These are phyloP conservation scores for Periophthalmodon schlosseri DNA, from an alignment of 2,113 vertebrate species.

Conservation along the genomic window DNA sequence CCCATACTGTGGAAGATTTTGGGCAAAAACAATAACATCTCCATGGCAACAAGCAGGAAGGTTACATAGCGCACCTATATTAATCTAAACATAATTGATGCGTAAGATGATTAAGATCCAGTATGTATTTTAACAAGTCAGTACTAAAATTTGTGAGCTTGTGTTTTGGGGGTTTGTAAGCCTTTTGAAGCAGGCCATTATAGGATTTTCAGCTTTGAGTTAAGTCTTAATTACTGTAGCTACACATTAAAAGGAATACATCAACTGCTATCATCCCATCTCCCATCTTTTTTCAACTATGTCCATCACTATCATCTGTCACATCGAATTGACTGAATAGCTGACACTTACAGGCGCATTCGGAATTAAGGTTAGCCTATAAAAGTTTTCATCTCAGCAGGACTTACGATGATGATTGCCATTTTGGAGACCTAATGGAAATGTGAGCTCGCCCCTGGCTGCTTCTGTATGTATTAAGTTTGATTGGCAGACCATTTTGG, in stretches of 20 bases:
- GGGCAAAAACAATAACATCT: too few relatives aligned
- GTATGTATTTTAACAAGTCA: not conserved
- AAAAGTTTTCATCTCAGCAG: conserved; percentile 59
- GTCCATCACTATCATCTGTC: conserved; percentile 43
- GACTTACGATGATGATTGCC: conserved; percentile 50
- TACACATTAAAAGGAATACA: not conserved
- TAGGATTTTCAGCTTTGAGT: not conserved
- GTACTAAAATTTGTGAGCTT: not conserved
- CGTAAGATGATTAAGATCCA: not conserved
- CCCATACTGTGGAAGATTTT: too few relatives aligned
- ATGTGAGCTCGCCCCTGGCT: conserved; percentile 43
- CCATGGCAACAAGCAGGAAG: too few relatives aligned
- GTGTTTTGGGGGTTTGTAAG: not conserved
- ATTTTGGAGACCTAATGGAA: conserved; percentile 54
- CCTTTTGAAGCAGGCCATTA: not conserved
- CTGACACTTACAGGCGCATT: conserved; percentile 37
- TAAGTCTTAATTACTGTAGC: not conserved
- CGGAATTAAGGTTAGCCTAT: conserved; percentile 30
- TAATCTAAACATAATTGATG: too few relatives aligned
- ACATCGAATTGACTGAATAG: conserved; percentile 45
- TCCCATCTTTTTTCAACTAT: not conserved
- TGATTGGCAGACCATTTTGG: conserved; percentile 48
- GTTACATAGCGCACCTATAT: too few relatives aligned
- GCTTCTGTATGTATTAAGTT: conserved; percentile 41
- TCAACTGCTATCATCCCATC: conserved; percentile 8